A percentile compares a stretch with the other conserved stretches of the same genome.
These are phyloP conservation scores for Eristalinus aeneus DNA, from an alignment of 2,888 invertebrate species.

Conservation along the genomic window DNA sequence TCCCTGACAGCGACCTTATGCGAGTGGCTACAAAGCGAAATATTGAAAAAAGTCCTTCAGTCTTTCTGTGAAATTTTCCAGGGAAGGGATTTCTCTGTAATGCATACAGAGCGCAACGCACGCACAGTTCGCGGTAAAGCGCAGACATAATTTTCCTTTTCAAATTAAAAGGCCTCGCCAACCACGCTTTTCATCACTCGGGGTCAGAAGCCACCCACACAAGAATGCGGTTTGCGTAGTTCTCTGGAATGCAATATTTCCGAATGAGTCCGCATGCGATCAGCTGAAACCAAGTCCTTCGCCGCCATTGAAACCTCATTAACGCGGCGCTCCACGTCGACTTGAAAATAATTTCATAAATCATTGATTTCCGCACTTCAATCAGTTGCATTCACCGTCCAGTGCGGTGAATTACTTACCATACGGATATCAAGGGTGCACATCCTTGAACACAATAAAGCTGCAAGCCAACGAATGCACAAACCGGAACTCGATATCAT, in stretches of 20 bases:
- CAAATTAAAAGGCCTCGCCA: background rate
- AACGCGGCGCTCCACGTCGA: background rate
- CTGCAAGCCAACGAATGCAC: background rate
- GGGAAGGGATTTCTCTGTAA: too few species aligned
- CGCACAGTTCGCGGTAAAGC: too few species aligned
- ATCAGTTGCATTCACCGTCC: conserved; percentile 30
- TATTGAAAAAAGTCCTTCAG: too few species aligned
- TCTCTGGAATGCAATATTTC: background rate
- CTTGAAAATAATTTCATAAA: conserved; percentile 9
- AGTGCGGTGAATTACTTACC: conserved; percentile 25
- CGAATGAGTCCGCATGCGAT: background rate
- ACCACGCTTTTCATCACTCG: background rate
- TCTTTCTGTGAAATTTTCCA: too few species aligned
- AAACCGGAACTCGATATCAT: background rate
- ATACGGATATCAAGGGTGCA: conserved; percentile 1
- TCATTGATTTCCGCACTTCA: conserved; percentile 11
- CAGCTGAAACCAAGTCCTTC: background rate
- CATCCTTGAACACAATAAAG: conserved; percentile 18
- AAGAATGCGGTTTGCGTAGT: background rate
- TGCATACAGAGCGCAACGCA: too few species aligned
- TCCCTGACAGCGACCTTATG: too few species aligned
- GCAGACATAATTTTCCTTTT: too few species aligned
- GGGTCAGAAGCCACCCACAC: background rate
- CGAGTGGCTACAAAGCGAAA: too few species aligned
- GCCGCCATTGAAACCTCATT: background rate